These are phyloP conservation scores for Pedicia rivosa DNA, from an alignment of 2,888 invertebrate species.

Conservation along the genomic window DNA sequence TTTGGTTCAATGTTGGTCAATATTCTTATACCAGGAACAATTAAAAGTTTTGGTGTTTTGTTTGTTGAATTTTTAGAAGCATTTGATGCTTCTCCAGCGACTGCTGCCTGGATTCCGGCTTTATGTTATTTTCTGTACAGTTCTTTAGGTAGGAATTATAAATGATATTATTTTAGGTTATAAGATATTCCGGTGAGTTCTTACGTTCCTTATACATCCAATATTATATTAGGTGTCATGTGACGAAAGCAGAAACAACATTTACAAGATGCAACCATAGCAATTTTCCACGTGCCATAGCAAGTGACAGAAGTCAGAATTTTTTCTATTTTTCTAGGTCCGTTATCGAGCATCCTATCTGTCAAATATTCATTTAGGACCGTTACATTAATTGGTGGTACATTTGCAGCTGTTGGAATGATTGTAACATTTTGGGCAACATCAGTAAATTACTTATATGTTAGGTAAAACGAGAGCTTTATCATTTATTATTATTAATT, in stretches of 20 bases:
- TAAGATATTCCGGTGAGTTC: too few relatives aligned
- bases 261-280: too few relatives aligned
- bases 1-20: constrained; percentile 65
- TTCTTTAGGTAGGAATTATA: constrained; percentile 50
- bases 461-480: constrained; percentile 63
- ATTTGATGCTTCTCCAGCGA: constrained; percentile 53
- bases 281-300: too few relatives aligned
- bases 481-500: too few relatives aligned
- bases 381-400: constrained; percentile 68
- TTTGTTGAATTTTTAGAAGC: constrained; percentile 68
- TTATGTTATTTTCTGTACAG: constrained; percentile 78
- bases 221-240: too few relatives aligned
- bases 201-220: too few relatives aligned
- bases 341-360: constrained; percentile 68
- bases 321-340: constrained; percentile 42
- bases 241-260: too few relatives aligned
- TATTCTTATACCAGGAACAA: constrained; percentile 70
- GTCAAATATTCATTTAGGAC: constrained; percentile 70
- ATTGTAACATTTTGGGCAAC: constrained; percentile 67
- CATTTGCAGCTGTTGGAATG: constrained; percentile 69
- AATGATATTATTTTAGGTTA: background rate
- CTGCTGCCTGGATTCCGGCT: constrained; percentile 73
- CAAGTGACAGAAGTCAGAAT: too few relatives aligned
- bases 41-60: constrained; percentile 76
- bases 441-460: constrained; percentile 60